Base-by-base conservation (phyloP, 2,888 invertebrate genomes). In the Drosophila emarginata region DNA sequence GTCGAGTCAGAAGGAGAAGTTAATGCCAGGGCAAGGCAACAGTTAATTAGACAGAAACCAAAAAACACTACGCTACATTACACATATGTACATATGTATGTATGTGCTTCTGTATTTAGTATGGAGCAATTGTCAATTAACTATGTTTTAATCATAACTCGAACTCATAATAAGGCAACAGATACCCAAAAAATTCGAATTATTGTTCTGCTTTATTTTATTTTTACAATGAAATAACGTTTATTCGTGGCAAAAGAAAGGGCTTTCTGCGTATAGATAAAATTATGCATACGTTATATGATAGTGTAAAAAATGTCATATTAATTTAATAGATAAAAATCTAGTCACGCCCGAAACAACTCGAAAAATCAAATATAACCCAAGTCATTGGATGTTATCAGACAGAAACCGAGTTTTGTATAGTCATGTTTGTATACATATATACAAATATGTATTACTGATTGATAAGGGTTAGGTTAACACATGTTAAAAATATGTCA, bases 1-100 rank as follows among this genome's bases (percentile, higher is more conserved):
- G 21, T 21, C 45, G 14, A 45, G 45, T 21, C 18, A 45, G 52
- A 57, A 7, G 18, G 11, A 18, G 39, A 39, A 37, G 21, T 21
- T 56, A 37, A 21, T n/a, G 18, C 23, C 32, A 23, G n/a, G 26
- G 23, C 52, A 52, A 21, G 26, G 4, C 52, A 26, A 52, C 14
- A 45, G 26, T 40, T 45, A 58, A 58, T 58, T 58, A 58, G 58
- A 45, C 58, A 45, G 14, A 40, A 15, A 58, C 26, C 9, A 21
- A 18, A 45, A 4, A 32, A 32, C 1, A 4, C 4, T 45, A 45
- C 45, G 21, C 21, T 12, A 45, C 32, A 32, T 12, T 45, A 21
- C 45, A 45, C 21, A 4, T 37, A 37, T 7, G 2, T 14, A 21
- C 11, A 18, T 18, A 45, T 4, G 4, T 45, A 45, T 15, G 9